These are phyloP conservation scores for Anseranas semipalmata DNA, from an alignment of 2,113 vertebrate genomes.

Conservation along the genomic window DNA sequence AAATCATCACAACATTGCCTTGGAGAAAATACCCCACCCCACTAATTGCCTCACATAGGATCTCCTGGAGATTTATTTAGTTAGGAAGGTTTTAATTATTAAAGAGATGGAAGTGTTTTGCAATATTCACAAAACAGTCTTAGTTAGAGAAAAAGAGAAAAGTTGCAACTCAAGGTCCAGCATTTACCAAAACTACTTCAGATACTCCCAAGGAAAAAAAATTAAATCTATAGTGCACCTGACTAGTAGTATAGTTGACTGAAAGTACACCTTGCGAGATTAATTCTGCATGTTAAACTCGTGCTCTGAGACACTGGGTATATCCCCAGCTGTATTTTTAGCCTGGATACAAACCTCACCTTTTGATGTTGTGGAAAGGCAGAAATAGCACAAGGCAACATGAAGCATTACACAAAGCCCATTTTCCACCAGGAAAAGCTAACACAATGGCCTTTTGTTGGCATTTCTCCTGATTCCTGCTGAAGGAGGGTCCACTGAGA, in stretches of 20 bases:
- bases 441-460: constrained; percentile 3
- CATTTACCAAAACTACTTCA: neutral
- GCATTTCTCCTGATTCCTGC: neutral
- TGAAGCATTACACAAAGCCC: neutral
- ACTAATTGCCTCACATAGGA: neutral
- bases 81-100: neutral
- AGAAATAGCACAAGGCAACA: neutral
- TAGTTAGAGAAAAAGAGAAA: neutral
- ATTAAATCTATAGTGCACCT: rapidly evolving
- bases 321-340: neutral
- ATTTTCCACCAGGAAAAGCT: neutral
- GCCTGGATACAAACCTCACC: neutral
- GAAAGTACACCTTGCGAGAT: neutral
- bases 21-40: neutral
- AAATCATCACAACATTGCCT: neutral
- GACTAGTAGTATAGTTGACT: neutral
- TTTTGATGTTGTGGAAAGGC: neutral
- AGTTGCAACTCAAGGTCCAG: neutral
- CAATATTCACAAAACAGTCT: neutral
- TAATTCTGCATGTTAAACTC: neutral
- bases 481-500: neutral
- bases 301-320: neutral
- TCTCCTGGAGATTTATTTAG: neutral
- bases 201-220: neutral
- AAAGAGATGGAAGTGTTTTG: neutral